These are phyloP conservation scores for Micromys minutus DNA, from an alignment of 2,113 vertebrate genomes.

Conservation along the genomic window DNA sequence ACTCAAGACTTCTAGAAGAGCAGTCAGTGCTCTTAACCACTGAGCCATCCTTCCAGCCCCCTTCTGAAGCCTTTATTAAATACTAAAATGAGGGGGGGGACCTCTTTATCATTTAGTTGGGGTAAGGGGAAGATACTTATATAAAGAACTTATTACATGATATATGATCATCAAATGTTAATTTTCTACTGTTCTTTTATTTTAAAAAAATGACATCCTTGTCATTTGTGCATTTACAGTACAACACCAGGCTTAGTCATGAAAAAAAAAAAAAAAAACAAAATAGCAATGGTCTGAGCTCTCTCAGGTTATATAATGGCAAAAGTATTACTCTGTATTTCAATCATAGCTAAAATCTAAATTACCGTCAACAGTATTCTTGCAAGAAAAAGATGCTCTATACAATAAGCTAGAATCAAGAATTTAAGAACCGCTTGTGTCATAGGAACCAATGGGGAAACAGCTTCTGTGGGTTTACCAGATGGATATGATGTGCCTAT, in stretches of 20 bases:
- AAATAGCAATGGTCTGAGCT: not conserved
- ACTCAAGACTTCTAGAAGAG: too few species aligned
- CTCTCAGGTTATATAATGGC: not conserved
- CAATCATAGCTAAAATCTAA: slow-evolving; percentile 39
- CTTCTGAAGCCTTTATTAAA: not conserved
- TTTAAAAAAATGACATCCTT: slow-evolving; percentile 8
- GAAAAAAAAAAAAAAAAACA: slow-evolving; percentile 2
- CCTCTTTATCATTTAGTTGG: not conserved
- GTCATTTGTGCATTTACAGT: not conserved
- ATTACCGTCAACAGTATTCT: not conserved
- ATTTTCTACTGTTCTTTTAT: not conserved
- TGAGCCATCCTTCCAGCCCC: too few species aligned
- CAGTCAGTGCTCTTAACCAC: too few species aligned
- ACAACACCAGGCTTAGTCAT: not conserved
- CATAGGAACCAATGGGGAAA: not conserved
- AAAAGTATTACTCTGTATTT: not conserved
- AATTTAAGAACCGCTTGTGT: slow-evolving; percentile 34
- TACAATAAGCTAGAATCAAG: not conserved
- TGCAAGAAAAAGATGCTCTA: not conserved
- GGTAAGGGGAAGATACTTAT: not conserved
- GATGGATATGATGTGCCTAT: not conserved
- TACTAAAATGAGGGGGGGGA: not conserved
- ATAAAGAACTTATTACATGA: not conserved
- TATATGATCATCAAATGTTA: not conserved
- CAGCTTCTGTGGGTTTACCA: not conserved